Base-by-base conservation (phyloP, 2,888 invertebrate species). In the Eucriotettix oculatus region DNA sequence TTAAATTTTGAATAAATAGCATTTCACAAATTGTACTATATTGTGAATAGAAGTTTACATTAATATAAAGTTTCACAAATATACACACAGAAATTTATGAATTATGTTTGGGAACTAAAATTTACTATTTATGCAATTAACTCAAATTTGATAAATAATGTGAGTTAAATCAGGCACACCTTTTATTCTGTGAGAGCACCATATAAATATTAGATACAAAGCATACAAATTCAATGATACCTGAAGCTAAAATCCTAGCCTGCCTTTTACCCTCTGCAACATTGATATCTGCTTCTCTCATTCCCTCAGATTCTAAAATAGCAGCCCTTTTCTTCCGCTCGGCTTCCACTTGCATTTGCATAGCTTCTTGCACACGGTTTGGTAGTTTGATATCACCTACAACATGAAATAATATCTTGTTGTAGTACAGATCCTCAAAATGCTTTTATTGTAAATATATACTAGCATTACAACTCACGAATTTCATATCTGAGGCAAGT, bases 261-360 rank as follows among this genome's bases (percentile, higher is more conserved):
- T 86, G 84, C 63, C 97, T 84, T 75, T 93, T 90, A 70, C 99
- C 99, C 74, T 98, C 95, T 0, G 99, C 99, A 10, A 96, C 90
- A 74, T 99, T 99, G 61, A 99, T 95, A 65, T 97, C 94, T 0
- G 91, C 90, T 65, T 87, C 88, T 41, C 91, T 78, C 11, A 85
- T 80, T 71, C 97, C 97, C 77, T 99, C 99, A 0, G 98, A 98
- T 72, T 99, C 97, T 64, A 99, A 78, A 69, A 99, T 90, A 16
- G 94, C 89, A 0, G 99, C 99, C 65, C 99, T 79, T 72, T 99
- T 99, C 70, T 88, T 86, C 59, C 99, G 77, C 73, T 99, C 99
- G 0, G 99, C 99, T 75, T 99, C 98, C 0, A 99, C 99, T 78
- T 99, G 99, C 96, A 98, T 97, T 75, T 99, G 99, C 99, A 99